Evolutionary conservation across 2,113 vertebrate genomes (phyloP).

Genomic region (Chitala chitala): DNA sequence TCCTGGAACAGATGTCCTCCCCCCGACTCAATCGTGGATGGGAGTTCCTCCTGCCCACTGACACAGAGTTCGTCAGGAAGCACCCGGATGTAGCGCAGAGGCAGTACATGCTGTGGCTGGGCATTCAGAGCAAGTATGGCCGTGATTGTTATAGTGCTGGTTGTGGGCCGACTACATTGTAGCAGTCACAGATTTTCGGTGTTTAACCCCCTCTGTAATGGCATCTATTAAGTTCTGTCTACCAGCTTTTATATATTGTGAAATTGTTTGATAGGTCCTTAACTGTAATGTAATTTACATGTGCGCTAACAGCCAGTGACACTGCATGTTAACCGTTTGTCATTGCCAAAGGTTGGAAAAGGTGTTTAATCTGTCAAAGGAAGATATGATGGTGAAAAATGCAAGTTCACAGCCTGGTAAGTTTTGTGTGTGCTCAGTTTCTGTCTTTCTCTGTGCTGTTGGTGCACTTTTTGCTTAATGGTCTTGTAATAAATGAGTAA

Average conservation of each 20-base stretch:
- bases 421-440: neutral
- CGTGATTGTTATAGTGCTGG: neutral
- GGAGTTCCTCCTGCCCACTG: slow-evolving; percentile 87
- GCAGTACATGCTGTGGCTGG: slow-evolving; percentile 94
- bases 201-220: too few species aligned
- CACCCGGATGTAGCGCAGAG: slow-evolving; percentile 91
- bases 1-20: slow-evolving; percentile 87
- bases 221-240: neutral
- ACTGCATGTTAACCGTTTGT: neutral
- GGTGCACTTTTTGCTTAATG: neutral
- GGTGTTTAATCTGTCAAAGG: slow-evolving; percentile 88
- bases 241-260: too few species aligned
- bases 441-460: neutral
- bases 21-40: slow-evolving; percentile 88
- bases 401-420: slow-evolving; percentile 69
- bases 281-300: neutral
- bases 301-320: too few species aligned
- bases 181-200: too few species aligned
- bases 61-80: slow-evolving; percentile 86
- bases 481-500: neutral
- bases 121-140: slow-evolving; percentile 92
- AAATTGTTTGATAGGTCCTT: too few species aligned
- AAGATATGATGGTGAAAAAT: slow-evolving; percentile 80
- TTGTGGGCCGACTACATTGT: neutral
- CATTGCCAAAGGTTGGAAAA: slow-evolving; percentile 80